Evolutionary conservation across 2,113 vertebrate genomes (phyloP).

Genomic region (Dromiciops gliroides): DNA sequence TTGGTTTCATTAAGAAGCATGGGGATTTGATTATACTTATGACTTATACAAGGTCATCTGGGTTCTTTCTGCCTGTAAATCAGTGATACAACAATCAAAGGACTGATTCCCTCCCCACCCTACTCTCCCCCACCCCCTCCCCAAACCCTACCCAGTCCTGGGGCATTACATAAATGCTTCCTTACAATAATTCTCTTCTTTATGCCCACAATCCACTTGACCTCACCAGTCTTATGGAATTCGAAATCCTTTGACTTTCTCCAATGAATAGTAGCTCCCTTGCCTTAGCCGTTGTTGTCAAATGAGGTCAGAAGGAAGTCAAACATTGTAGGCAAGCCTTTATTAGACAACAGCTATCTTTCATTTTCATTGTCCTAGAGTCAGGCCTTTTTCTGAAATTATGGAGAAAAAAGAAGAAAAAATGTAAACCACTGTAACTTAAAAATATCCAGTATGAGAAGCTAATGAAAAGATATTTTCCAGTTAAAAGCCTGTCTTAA

Average conservation of each 20-base stretch:
- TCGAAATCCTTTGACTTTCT: neutral
- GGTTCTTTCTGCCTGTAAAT: too few relatives aligned
- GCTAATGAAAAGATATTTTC: neutral
- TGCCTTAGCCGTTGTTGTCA: neutral
- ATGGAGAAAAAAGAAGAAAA: neutral
- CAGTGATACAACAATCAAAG: neutral
- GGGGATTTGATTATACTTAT: neutral
- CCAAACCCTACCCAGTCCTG: neutral
- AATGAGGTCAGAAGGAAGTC: neutral
- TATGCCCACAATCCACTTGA: neutral
- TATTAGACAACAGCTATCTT: neutral
- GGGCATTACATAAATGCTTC: neutral
- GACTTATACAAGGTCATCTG: too few relatives aligned
- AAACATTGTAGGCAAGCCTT: neutral
- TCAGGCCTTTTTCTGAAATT: neutral
- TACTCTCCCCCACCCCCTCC: neutral
- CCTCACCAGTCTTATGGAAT: neutral
- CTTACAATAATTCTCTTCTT: neutral
- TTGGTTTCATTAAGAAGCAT: neutral
- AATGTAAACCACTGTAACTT: neutral
- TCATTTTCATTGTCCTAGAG: neutral
- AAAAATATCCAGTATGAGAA: neutral
- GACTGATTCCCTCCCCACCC: neutral
- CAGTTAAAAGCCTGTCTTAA: neutral
- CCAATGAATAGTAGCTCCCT: neutral